Evolutionary conservation across 2,113 vertebrate species (phyloP).

Genomic region (Macquaria australasica): DNA sequence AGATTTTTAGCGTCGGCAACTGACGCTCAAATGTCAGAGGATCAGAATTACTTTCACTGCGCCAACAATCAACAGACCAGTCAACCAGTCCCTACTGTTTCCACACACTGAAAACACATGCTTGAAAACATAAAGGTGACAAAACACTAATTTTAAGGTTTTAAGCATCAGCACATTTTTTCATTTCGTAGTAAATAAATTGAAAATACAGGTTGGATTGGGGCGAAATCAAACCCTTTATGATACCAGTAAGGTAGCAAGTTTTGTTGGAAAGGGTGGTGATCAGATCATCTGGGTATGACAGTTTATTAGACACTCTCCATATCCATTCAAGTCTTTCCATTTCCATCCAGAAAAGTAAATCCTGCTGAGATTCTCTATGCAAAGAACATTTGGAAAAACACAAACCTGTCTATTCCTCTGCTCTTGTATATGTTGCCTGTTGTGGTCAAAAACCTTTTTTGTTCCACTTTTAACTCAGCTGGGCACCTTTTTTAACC

Average conservation of each 20-base stretch:
- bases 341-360: not conserved
- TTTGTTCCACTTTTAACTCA: not conserved
- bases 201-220: not conserved
- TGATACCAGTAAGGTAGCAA: no score
- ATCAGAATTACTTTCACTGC: not conserved
- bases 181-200: not conserved
- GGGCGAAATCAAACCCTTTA: not conserved
- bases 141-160: no score
- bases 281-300: not conserved
- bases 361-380: not conserved
- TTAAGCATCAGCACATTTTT: no score
- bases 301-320: no score
- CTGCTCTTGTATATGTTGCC: not conserved
- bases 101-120: not conserved
- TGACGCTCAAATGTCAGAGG: not conserved
- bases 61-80: not conserved
- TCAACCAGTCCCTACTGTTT: not conserved
- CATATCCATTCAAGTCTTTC: not conserved
- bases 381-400: not conserved
- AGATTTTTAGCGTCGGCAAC: no score
- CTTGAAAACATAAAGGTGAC: conserved; percentile 7
- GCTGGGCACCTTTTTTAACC: not conserved
- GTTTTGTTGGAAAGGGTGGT: not conserved
- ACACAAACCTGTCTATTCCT: not conserved
- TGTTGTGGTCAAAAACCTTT: not conserved